Evolutionary conservation across 2,797 vertebrate genomes (phyloP), one percentile per base, ranked within the genome.

Genomic region (Ficedula albicollis): DNA sequence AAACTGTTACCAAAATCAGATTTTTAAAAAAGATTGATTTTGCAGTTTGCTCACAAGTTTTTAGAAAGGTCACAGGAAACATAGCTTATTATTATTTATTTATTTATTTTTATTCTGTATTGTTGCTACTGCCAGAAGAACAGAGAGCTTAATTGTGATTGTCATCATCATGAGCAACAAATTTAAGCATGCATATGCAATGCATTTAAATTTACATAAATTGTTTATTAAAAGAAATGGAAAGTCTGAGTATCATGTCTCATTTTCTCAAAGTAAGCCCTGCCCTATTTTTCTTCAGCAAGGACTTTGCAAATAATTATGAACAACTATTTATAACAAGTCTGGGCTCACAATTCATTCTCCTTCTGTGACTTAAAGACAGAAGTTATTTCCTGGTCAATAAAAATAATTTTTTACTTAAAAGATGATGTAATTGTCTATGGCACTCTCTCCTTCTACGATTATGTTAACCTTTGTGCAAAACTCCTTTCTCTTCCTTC

Each of bases 151-250:
- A 97, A 96, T 85, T 93, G 63, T 6, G 49, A 91, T 95, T 95
- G 96, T 92, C 92, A 92, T 96, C 72, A 91, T 93, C 86, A 95
- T 34, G 21, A 96, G 39, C 54, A 89, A 83, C 52, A 76, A 95
- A 96, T 93, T 96, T 90, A 93, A 82, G 77, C 74, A 86, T 86
- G 92, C 77, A 96, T 94, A 91, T 80, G 66, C 73, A 96, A 96
- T 95, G 78, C 23, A 79, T 92, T 95, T 76, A 74, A 74, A 96
- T 97, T 96, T 95, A 68, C 94, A 97, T 96, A 96, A 97, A 94
- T 56, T 95, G 83, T 94, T 96, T 96, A 87, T 96, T 87, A 82
- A 93, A 77, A 68, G 54, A 68, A 93, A 89, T 76, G 5, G 44
- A 60, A 95, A 93, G 30, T 64, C 51, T 91, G 32, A 90, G 9